phyloP scores from a whole-genome alignment of 2,888 invertebrate genomes.

The Agelastica alni region DNA sequence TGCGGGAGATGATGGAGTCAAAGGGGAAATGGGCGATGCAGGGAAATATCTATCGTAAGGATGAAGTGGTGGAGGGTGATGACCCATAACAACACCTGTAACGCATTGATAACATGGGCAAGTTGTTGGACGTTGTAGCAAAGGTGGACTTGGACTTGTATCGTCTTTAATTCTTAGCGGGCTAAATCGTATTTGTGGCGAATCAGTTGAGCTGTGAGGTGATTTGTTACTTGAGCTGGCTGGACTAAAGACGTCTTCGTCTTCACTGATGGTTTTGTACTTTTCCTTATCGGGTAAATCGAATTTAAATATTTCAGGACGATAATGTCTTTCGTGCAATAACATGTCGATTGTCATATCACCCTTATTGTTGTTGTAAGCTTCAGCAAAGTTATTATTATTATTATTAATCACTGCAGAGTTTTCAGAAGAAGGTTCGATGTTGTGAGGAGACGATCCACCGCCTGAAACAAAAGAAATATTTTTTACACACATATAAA shows the following conservation, averaged over 20 bases:
- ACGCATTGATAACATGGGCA: slow-evolving; percentile 56
- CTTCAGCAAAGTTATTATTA: slow-evolving; percentile 53
- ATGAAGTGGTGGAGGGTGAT: slow-evolving; percentile 52
- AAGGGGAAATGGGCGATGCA: slow-evolving; percentile 63
- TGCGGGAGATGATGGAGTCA: slow-evolving; percentile 61
- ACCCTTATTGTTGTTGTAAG: slow-evolving; percentile 49
- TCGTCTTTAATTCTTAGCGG: slow-evolving; percentile 61
- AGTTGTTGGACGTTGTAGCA: slow-evolving; percentile 44
- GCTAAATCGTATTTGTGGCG: slow-evolving; percentile 61
- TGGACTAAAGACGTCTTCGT: slow-evolving; percentile 65
- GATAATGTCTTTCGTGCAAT: slow-evolving; percentile 50
- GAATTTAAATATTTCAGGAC: slow-evolving; percentile 60
- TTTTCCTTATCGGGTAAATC: slow-evolving; percentile 55
- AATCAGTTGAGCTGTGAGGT: slow-evolving; percentile 62
- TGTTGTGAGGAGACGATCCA: slow-evolving; percentile 31
- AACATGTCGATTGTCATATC: slow-evolving; percentile 36
- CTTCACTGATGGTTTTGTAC: slow-evolving; percentile 58
- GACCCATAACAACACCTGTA: slow-evolving; percentile 49
- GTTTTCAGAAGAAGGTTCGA: slow-evolving; percentile 38
- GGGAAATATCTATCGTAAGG: slow-evolving; percentile 60
- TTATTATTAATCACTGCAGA: slow-evolving; percentile 55
- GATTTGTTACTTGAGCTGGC: slow-evolving; percentile 62
- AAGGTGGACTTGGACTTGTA: slow-evolving; percentile 53
- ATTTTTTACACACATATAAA: no score
- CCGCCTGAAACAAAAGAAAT: slow-evolving; percentile 23